Base-by-base conservation (phyloP, 2,113 vertebrate species). In the Colossoma macropomum region DNA sequence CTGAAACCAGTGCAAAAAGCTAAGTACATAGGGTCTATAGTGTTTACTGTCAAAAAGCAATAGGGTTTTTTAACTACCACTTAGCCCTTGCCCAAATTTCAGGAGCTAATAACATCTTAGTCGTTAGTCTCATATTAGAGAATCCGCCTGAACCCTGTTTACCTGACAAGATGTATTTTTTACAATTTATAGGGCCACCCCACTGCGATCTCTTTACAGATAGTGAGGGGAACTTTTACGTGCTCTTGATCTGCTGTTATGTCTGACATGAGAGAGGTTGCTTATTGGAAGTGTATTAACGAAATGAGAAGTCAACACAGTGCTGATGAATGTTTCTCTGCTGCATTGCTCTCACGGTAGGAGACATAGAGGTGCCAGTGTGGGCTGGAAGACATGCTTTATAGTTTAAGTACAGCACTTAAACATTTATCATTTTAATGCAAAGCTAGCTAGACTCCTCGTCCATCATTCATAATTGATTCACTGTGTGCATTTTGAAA, bases 391-490 rank as follows among this genome's bases (percentile, higher is more conserved):
- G 77, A 86, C 32, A 74, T 83, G 77, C 79, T 86, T 88, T 88
- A 73, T 80, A 77, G 79, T 77, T 65, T 75, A 71, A 74, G 82
- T 79, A 73, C 32, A 60, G 27, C 62, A 70, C 88, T 90, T 89
- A 62, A 87, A 76, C 80, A 82, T 79, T 75, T 79, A 81, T 87
- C 84, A 84, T 87, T 88, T 86, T 84, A 82, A 89, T 84, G 77
- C 84, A 70, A 56, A 77, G 86, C 78, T 86, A 52, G 69, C 72
- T 75, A 69, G 68, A 79, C 54, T 79, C 83, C 73, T 84, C 80
- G 83, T 82, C 76, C 88, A 82, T 87, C 86, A 85, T 86, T 72
- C 75, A 81, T 90, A 88, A 89, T 87, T 86, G 83, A 87, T 90
- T 79, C 21, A 84, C 80, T 87, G 69, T 85, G 76, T 19, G 17